Conservation (phyloP, 2,113 vertebrate species). For the Eudyptes chrysolophus region DNA sequence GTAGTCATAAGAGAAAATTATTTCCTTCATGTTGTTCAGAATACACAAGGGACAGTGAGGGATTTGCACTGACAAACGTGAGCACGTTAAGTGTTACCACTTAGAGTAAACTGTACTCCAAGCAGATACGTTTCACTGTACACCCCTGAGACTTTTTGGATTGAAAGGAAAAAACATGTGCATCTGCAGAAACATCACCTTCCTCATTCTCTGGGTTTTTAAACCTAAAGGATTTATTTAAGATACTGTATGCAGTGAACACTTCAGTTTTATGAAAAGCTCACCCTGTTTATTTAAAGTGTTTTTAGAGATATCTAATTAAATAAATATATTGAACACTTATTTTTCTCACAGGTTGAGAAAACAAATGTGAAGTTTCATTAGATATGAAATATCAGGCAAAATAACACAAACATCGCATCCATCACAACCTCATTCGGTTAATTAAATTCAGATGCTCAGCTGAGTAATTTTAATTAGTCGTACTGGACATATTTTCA, state of each 20-base stretch:
- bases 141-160: not conserved
- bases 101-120: not conserved
- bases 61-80: not conserved
- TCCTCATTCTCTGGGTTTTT: not conserved
- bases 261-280: not conserved
- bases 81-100: too few relatives aligned
- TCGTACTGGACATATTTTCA: not conserved
- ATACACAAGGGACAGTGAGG: not conserved
- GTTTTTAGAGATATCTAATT: not conserved
- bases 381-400: not conserved
- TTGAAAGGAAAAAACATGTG: not conserved
- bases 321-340: not conserved
- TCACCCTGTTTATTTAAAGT: not conserved
- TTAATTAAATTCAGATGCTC: conserved; percentile 57
- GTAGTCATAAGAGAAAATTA: not conserved
- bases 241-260: not conserved
- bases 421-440: conserved; percentile 3
- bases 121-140: not conserved
- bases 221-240: not conserved
- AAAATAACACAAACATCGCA: conserved; percentile 21
- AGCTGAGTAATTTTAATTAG: conserved; percentile 50
- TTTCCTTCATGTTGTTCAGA: not conserved
- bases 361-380: not conserved
- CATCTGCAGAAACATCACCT: not conserved
- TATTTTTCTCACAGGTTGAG: not conserved